These are phyloP conservation scores for Orius insidiosus DNA, from an alignment of 1,140 invertebrate genomes.

Conservation along the genomic window DNA sequence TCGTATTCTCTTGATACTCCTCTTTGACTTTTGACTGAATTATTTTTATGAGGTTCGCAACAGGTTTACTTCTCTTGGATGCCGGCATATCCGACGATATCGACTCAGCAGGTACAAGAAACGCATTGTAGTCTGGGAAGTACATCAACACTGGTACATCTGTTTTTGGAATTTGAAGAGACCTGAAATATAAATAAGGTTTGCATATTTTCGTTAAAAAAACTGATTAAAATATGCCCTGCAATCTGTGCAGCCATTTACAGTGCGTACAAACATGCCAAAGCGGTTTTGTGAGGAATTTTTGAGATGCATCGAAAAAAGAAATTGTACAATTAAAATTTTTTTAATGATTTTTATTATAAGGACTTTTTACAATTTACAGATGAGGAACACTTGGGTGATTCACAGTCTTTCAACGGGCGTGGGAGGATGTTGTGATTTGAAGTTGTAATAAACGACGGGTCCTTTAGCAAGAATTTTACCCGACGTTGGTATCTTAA, in stretches of 20 bases:
- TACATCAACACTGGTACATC: slow-evolving; percentile 15
- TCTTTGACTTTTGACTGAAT: slow-evolving; percentile 6
- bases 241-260: too few species aligned
- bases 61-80: slow-evolving; percentile 8
- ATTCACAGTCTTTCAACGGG: not conserved
- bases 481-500: slow-evolving; percentile 29
- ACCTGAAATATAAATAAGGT: slow-evolving; percentile 9
- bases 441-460: slow-evolving; percentile 41
- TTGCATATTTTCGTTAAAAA: not conserved
- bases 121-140: slow-evolving; percentile 16
- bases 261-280: too few species aligned
- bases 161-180: slow-evolving; percentile 9
- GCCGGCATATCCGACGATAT: slow-evolving; percentile 5
- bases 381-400: too few species aligned
- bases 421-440: not conserved
- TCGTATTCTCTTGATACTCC: not conserved
- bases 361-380: too few species aligned
- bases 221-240: too few species aligned
- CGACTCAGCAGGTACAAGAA: slow-evolving; percentile 15
- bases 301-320: too few species aligned
- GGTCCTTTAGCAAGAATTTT: slow-evolving; percentile 46
- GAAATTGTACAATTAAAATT: too few species aligned
- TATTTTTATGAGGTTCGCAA: slow-evolving; percentile 9
- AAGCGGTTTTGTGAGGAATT: too few species aligned
- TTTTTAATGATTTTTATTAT: too few species aligned